Percentiles rank a stretch among this genome's conserved stretches.
Evolutionary conservation across 1,140 invertebrate genomes (phyloP).

Genomic region (Achatina immaculata): DNA sequence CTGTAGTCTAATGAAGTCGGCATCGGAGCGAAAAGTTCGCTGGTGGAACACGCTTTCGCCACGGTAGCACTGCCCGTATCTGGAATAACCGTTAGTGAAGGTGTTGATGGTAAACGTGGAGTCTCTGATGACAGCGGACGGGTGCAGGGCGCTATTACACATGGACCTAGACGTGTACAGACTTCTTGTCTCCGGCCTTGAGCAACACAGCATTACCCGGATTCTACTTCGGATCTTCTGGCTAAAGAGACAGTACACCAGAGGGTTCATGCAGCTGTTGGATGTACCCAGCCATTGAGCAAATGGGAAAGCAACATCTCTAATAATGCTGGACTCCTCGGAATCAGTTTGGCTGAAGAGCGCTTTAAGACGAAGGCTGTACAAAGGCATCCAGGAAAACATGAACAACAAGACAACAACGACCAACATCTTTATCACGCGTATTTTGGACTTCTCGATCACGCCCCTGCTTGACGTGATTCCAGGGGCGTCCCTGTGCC

Average conservation of each 20-base stretch:
- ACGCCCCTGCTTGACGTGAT: conserved; percentile 54
- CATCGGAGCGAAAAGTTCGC: neutral
- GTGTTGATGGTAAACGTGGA: conserved; percentile 13
- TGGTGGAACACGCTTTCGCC: neutral
- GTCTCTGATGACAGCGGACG: neutral
- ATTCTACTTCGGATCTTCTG: conserved; percentile 94
- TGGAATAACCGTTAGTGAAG: conserved; percentile 21
- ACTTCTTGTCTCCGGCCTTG: conserved; percentile 18
- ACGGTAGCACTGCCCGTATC: neutral
- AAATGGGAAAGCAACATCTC: conserved; percentile 85
- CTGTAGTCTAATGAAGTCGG: neutral
- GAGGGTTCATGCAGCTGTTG: conserved; percentile 97
- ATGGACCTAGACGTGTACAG: conserved; percentile 27
- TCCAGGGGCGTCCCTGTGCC: conserved; percentile 86
- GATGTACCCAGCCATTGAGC: conserved; percentile 96
- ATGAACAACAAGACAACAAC: conserved; percentile 95
- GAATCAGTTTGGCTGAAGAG: conserved; percentile 42
- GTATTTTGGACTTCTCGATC: conserved; percentile 69
- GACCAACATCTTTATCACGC: conserved; percentile 95
- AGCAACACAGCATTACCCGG: conserved; percentile 51
- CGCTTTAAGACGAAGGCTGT: conserved; percentile 72
- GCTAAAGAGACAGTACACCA: conserved; percentile 97
- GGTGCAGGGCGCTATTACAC: conserved; percentile 45
- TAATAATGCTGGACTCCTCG: conserved; percentile 76
- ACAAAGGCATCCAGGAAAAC: conserved; percentile 93